Base-by-base conservation (phyloP, 1,140 invertebrate species). In the Trachymyrmex cornetzi region DNA sequence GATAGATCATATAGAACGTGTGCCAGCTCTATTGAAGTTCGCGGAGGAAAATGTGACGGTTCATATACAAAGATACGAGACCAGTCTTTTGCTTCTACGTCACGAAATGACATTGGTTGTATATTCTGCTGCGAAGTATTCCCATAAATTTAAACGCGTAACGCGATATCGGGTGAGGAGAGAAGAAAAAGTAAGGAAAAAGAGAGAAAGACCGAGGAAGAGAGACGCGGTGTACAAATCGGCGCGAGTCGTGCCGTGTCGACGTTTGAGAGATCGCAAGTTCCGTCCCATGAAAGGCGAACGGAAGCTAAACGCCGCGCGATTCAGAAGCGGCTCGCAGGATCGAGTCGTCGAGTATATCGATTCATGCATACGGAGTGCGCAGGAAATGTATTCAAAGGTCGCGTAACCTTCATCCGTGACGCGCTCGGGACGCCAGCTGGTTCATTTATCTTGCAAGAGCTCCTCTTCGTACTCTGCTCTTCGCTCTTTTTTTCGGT, bases 361-460 rank as follows among this genome's bases (percentile, higher is more conserved):
- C 89, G 89, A 90, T 74, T 74, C 88, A 79, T 67, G 88, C 77
- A 79, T 84, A 89, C 67, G 80, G 9, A 48, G 77, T 44, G 74
- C 75, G 77, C 88, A 91, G 90, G 90, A 91, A 91, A 86, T 84
- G 90, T 91, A 91, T 91, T 91, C 90, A 91, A 64, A 59, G 89
- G 88, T 87, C 88, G 84, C 85, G 72, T 87, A 89, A 84, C 77
- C 88, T 89, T 91, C 90, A 53, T 59, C 74, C 85, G 87, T 88
- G 90, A 91, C 89, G 79, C 77, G 55, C 50, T 71, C 64, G 61
- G 77, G n/a, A 64, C 67, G 71, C 81, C 90, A 91, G 90, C 89
- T 91, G 90, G 85, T 91, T 89, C 90, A 89, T 91, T 91, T 91
- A 91, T 91, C 90, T 89, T 91, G 80, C 88, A 90, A 57, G 77